Evolutionary conservation across 2,113 vertebrate genomes (phyloP), one percentile per base, ranked within the genome.

Genomic region (Euleptes europaea): DNA sequence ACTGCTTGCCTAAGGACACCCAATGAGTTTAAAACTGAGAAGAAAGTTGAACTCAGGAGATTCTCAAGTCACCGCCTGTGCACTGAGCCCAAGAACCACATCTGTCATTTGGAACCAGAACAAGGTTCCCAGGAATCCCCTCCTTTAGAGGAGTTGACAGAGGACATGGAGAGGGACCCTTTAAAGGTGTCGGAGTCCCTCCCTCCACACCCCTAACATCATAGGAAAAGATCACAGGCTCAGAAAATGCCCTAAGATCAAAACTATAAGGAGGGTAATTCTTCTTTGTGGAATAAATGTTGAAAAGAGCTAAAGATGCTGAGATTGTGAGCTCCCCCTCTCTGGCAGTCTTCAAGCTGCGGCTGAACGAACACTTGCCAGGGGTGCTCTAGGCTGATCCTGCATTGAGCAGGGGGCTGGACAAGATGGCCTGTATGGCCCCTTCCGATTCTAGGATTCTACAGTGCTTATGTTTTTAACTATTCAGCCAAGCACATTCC

Each of bases 271-370:
- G 70, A 78, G 70, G 31, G 19, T 40, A 21, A 28, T 54, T 69
- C 76, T 83, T 38, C 66, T 42, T 3, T 0, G 0, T 0, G 7
- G 31, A 66, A 51, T 0, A 5, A 57, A 12, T 5, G 9, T 28
- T 42, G 23, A 0, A 47, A 90, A 73, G 15, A 86, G 14, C 42
- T 42, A 1, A 0, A 12, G 1, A 70, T 5, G 26, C 51, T 67
- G 78, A 6, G n/a, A n/a, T n/a, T n/a, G n/a, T n/a, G n/a, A 44
- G 44, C 9, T 44, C 44, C 44, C 44, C 44, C 9, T 44, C 44
- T 4, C 44, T 44, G 9, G 44, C 44, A 44, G 4, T 44, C 44
- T 44, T 44, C 44, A 44, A 44, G 44, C 44, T 44, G 44, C 9
- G 9, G 44, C 44, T 44, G 44, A 9, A 44, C 4, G 9, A 44